phyloP scores from a whole-genome alignment of 2,888 invertebrate species.

The Hofmannophila pseudospretella region DNA sequence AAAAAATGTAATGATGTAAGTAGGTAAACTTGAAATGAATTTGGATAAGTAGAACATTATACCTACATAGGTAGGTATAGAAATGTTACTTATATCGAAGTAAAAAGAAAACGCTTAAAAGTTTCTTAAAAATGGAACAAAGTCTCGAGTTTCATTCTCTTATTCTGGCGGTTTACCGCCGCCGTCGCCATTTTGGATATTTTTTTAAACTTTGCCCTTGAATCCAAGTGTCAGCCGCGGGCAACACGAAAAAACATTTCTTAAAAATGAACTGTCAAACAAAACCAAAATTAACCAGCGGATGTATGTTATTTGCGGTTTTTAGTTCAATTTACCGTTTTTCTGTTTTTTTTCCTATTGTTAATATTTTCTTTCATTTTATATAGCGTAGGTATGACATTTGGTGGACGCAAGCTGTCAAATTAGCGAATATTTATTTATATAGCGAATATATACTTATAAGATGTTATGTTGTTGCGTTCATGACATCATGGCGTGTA shows the following conservation, averaged over 20 bases:
- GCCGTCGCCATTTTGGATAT: slow-evolving; percentile 38
- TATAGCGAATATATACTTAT: slow-evolving; percentile 11
- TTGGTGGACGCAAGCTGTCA: slow-evolving; percentile 45
- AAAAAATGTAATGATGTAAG: too few relatives aligned
- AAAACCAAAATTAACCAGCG: slow-evolving; percentile 29
- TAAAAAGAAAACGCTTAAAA: too few relatives aligned
- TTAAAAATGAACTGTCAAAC: slow-evolving; percentile 21
- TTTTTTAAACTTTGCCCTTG: slow-evolving; percentile 49
- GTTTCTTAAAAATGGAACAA: too few relatives aligned
- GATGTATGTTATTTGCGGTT: slow-evolving; percentile 43
- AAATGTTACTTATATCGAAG: too few relatives aligned
- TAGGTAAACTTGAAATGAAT: too few relatives aligned
- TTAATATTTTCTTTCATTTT: slow-evolving; percentile 12
- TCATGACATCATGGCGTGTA: too few relatives aligned
- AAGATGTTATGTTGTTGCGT: too few relatives aligned
- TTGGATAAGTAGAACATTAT: too few relatives aligned
- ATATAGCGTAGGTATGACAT: slow-evolving; percentile 32
- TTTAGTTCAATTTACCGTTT: slow-evolving; percentile 18
- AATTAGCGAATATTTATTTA: slow-evolving; percentile 30
- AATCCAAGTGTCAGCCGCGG: slow-evolving; percentile 46
- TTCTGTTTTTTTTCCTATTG: slow-evolving; percentile 14
- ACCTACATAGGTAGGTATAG: too few relatives aligned
- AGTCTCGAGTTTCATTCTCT: slow-evolving; percentile 31
- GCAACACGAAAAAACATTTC: slow-evolving; percentile 30
- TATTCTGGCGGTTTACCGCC: slow-evolving; percentile 24